Conservation (phyloP, 2,113 vertebrate species). For the Notechis scutatus region DNA sequence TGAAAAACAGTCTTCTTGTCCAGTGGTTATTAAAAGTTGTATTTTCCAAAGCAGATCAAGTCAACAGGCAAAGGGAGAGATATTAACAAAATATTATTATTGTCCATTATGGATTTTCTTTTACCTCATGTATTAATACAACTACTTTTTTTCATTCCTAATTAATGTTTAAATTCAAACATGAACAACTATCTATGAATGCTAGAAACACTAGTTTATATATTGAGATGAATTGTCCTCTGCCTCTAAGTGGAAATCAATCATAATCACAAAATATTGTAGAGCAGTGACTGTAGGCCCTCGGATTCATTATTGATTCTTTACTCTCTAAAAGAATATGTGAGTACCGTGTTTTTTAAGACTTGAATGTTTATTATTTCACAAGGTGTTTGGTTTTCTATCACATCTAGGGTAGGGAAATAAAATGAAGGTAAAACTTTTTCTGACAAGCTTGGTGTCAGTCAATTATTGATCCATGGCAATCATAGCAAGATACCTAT, state of each 20-base stretch:
- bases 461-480: constrained; percentile 4
- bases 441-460: constrained; percentile 1
- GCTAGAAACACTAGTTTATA: not conserved
- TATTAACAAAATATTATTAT: not conserved
- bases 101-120: not conserved
- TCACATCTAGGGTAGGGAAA: not conserved
- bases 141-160: not conserved
- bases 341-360: constrained; percentile 1
- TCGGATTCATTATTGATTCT: not conserved
- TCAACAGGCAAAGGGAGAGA: not conserved
- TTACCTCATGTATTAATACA: not conserved
- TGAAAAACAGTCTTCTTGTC: not conserved
- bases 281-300: constrained; percentile 19
- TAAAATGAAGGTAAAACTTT: not conserved
- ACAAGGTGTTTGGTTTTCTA: not conserved
- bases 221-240: constrained; percentile 22
- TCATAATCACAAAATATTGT: constrained; percentile 13
- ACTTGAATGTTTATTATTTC: not conserved
- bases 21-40: not conserved
- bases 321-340: constrained; percentile 18
- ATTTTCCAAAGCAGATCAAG: not conserved
- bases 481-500: not conserved
- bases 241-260: constrained; percentile 25
- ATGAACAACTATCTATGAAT: constrained; percentile 10
- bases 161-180: not conserved